A percentile compares a stretch with the other conserved stretches of the same genome.
Evolutionary conservation across 1,140 invertebrate genomes (phyloP).

Genomic region (Drosophila malerkotliana): DNA sequence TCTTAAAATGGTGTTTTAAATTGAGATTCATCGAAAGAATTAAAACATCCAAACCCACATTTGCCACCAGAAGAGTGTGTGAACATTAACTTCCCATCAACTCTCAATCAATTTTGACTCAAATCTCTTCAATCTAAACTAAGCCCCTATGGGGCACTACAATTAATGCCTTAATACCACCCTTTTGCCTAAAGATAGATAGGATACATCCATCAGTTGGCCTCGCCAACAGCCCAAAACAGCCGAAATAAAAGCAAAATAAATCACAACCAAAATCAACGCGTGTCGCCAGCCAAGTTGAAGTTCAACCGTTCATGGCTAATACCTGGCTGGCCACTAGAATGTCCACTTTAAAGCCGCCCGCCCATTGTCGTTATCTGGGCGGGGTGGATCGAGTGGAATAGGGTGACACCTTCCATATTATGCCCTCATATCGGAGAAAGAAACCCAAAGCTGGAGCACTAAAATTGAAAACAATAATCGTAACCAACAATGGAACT

Average conservation of each 20-base stretch:
- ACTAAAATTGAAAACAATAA: conserved; percentile 54
- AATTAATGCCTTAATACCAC: conserved; percentile 36
- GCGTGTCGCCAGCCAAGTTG: conserved; percentile 58
- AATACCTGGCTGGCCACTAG: conserved; percentile 66
- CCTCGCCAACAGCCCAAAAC: conserved; percentile 11
- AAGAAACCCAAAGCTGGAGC: conserved; percentile 37
- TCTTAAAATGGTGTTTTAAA: not conserved
- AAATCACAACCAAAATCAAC: conserved; percentile 40
- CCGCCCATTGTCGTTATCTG: conserved; percentile 61
- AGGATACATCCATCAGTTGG: conserved; percentile 64
- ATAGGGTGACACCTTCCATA: conserved; percentile 17
- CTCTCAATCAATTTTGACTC: conserved; percentile 22
- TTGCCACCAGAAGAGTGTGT: not conserved
- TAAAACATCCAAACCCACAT: not conserved
- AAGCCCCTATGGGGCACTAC: conserved; percentile 30
- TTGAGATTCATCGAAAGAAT: not conserved
- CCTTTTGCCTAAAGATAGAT: conserved; percentile 45
- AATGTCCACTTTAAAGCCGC: conserved; percentile 73
- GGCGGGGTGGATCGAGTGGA: conserved; percentile 1
- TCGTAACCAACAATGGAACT: conserved; percentile 68
- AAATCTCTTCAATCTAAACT: conserved; percentile 44
- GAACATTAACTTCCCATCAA: conserved; percentile 12
- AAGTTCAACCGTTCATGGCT: conserved; percentile 67
- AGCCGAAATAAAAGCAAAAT: conserved; percentile 21
- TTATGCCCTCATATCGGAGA: conserved; percentile 27